phyloP scores from a whole-genome alignment of 2,888 invertebrate genomes.

The Chrysina gloriosa region DNA sequence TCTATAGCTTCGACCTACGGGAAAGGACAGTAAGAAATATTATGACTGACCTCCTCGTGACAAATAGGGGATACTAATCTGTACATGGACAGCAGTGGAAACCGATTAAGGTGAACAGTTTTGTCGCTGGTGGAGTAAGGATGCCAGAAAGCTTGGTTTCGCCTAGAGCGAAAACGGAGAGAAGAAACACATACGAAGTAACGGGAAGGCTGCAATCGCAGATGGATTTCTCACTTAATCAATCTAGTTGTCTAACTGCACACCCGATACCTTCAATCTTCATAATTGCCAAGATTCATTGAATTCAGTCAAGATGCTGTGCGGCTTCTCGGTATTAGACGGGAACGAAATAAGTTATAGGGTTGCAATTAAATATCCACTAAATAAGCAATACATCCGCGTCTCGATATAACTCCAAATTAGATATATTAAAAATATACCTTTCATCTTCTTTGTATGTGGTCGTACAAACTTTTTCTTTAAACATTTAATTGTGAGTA shows the following conservation, averaged over 20 bases:
- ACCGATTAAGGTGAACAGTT: constrained; percentile 37
- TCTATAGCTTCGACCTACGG: constrained; percentile 16
- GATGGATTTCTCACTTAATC: constrained; percentile 48
- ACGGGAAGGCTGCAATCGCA: constrained; percentile 40
- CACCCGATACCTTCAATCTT: constrained; percentile 51
- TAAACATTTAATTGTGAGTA: no score
- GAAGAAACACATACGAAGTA: constrained; percentile 31
- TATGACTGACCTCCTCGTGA: constrained; percentile 32
- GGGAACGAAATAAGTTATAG: background rate
- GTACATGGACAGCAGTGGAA: constrained; percentile 23
- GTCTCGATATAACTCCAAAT: background rate
- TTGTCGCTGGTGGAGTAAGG: constrained; percentile 5
- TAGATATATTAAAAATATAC: background rate
- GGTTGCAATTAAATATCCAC: constrained; percentile 3
- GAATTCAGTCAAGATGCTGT: constrained; percentile 22
- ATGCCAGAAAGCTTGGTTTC: background rate
- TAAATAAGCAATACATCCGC: constrained; percentile 2
- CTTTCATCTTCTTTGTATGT: no score
- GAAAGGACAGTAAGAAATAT: constrained; percentile 33
- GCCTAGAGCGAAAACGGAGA: constrained; percentile 11
- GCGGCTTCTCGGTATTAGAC: background rate
- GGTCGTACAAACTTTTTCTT: no score
- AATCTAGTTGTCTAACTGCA: constrained; percentile 51
- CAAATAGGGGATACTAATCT: constrained; percentile 41
- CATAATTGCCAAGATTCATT: constrained; percentile 49